Percentiles rank a stretch among this genome's conserved stretches.
Conservation (phyloP, 2,113 vertebrate species). For the Hepsetus odoe region DNA sequence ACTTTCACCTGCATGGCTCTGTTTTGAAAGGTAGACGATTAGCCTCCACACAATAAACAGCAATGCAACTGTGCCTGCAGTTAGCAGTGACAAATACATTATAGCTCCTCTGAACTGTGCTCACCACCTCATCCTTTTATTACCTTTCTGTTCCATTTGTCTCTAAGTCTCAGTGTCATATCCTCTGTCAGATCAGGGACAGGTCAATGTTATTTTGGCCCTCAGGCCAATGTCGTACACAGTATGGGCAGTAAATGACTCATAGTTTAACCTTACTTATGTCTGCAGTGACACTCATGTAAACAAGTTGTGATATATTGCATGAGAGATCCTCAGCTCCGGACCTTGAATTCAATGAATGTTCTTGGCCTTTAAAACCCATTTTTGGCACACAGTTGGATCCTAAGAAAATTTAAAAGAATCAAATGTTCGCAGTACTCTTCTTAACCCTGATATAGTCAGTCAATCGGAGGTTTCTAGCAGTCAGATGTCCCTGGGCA, state of each 20-base stretch:
- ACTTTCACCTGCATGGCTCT: slow-evolving; percentile 26
- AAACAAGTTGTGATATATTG: too few relatives aligned
- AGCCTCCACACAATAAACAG: slow-evolving; percentile 59
- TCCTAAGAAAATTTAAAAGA: too few relatives aligned
- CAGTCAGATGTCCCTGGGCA: too few relatives aligned
- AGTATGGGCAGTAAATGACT: background rate
- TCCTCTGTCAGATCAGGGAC: slow-evolving; percentile 60
- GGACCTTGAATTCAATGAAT: too few relatives aligned
- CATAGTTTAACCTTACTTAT: background rate
- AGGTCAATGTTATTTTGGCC: slow-evolving; percentile 63
- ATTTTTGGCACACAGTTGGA: too few relatives aligned
- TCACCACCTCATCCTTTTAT: slow-evolving; percentile 60
- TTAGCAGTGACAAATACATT: slow-evolving; percentile 54
- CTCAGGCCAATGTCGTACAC: slow-evolving; percentile 22
- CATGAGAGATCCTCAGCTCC: too few relatives aligned
- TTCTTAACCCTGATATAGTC: too few relatives aligned
- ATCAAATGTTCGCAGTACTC: background rate
- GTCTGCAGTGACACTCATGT: too few relatives aligned
- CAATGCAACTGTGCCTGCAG: slow-evolving; percentile 58
- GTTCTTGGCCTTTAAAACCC: too few relatives aligned
- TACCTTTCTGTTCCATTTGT: slow-evolving; percentile 12
- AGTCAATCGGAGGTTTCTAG: too few relatives aligned
- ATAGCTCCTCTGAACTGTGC: background rate
- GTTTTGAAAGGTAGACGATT: slow-evolving; percentile 39
- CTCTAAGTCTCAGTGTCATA: background rate